A percentile compares a stretch with the other conserved stretches of the same genome.
Evolutionary conservation across 2,113 vertebrate species (phyloP).

Genomic region (Sorex araneus): DNA sequence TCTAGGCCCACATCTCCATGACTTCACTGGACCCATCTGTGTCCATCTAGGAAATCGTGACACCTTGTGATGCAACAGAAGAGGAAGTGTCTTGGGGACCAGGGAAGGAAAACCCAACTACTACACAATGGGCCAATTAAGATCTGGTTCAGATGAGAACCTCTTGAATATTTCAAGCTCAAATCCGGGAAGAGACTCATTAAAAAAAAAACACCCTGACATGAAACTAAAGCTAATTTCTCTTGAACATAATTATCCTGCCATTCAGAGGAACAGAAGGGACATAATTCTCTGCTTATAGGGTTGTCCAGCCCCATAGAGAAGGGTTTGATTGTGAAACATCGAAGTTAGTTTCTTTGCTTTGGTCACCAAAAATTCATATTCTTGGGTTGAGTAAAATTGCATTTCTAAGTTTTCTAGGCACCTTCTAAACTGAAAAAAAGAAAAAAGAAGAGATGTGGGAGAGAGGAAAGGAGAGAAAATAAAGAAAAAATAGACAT

Average conservation of each 20-base stretch:
- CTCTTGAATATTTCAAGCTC: not conserved
- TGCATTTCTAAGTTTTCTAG: slow-evolving; percentile 11
- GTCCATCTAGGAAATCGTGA: not conserved
- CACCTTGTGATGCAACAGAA: not conserved
- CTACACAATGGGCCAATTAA: not conserved
- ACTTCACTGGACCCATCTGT: not conserved
- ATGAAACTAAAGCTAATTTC: not conserved
- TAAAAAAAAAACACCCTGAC: not conserved
- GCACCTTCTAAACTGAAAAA: not conserved
- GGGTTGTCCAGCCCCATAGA: not conserved
- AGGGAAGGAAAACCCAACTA: not conserved
- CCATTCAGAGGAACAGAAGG: not conserved
- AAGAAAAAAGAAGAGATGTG: not conserved
- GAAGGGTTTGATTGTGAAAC: not conserved
- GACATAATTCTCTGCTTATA: not conserved
- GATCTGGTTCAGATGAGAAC: not conserved
- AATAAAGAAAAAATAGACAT: not conserved
- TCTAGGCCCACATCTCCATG: not conserved
- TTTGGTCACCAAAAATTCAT: not conserved
- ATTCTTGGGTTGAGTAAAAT: slow-evolving; percentile 30
- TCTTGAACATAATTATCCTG: not conserved
- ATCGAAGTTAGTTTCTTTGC: not conserved
- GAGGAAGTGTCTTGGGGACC: not conserved
- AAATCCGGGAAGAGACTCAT: not conserved
- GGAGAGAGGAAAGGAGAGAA: not conserved